A percentile compares a stretch with the other conserved stretches of the same genome.
phyloP scores from a whole-genome alignment of 1,140 invertebrate species.

The Lordiphosa clarofinis region DNA sequence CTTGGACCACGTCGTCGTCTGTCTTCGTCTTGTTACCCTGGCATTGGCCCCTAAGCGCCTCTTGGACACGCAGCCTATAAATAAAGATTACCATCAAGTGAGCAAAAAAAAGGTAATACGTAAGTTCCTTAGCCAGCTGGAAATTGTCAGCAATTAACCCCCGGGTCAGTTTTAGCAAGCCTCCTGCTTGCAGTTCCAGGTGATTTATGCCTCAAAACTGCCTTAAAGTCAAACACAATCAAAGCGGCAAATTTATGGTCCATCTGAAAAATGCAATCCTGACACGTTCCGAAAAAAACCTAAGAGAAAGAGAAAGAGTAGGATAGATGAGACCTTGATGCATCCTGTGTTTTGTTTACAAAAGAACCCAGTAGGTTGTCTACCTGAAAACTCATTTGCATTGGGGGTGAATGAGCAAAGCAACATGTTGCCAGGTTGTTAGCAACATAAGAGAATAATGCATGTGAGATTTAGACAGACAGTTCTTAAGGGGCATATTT shows the following conservation, averaged over 20 bases:
- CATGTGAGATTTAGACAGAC: too few species aligned
- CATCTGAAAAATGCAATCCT: conserved; percentile 29
- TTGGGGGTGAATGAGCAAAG: conserved; percentile 13
- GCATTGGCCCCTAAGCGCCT: conserved; percentile 51
- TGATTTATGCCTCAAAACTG: conserved; percentile 63
- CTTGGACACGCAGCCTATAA: conserved; percentile 54
- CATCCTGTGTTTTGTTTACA: background rate
- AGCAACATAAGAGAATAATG: too few species aligned
- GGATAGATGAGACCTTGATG: background rate
- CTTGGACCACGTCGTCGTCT: conserved; percentile 29
- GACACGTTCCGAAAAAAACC: conserved; percentile 36
- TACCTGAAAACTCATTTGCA: conserved; percentile 40
- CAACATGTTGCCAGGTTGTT: conserved; percentile 5
- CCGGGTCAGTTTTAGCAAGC: conserved; percentile 41
- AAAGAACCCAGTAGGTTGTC: conserved; percentile 1
- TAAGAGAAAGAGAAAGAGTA: conserved; percentile 1
- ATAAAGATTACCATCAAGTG: conserved; percentile 69
- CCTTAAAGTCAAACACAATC: conserved; percentile 68
- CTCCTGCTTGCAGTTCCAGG: conserved; percentile 22
- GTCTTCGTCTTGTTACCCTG: conserved; percentile 66
- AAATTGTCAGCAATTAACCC: conserved; percentile 77
- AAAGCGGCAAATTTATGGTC: conserved; percentile 45
- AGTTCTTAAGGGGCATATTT: too few species aligned
- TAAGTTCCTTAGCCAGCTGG: conserved; percentile 21
- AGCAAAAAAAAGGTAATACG: conserved; percentile 30